Evolutionary conservation across 2,888 invertebrate species (phyloP).

Genomic region (Petrolisthes cinctipes): DNA sequence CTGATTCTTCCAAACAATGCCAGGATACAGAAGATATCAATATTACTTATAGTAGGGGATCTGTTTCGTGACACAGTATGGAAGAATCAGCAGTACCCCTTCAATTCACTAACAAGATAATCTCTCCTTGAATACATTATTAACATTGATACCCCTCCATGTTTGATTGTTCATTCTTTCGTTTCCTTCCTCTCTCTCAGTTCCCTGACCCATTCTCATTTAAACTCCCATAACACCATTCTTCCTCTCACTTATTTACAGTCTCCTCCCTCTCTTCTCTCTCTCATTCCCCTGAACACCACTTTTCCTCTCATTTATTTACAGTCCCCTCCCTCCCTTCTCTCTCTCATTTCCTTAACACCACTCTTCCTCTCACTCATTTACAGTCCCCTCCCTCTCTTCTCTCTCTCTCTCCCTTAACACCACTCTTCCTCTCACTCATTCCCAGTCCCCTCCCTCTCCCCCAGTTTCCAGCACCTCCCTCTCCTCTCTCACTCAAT

Average conservation of each 20-base stretch:
- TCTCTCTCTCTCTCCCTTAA: background rate
- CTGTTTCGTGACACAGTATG: too few species aligned
- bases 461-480: background rate
- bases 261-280: background rate
- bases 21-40: too few species aligned
- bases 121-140: too few species aligned
- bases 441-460: background rate
- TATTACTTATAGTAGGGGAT: too few species aligned
- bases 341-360: background rate
- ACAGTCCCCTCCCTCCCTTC: background rate
- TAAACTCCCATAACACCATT: background rate
- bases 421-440: background rate
- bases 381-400: background rate
- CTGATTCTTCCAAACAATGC: too few species aligned
- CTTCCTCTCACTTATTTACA: background rate
- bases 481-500: background rate
- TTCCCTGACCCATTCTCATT: background rate
- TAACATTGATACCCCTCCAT: too few species aligned
- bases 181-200: background rate
- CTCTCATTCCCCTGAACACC: background rate
- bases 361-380: background rate
- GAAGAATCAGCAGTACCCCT: too few species aligned
- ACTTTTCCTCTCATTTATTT: background rate
- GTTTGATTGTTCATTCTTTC: too few species aligned
- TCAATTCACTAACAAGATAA: too few species aligned